These are phyloP conservation scores for Trilocha varians DNA, from an alignment of 2,888 invertebrate genomes.

Conservation along the genomic window DNA sequence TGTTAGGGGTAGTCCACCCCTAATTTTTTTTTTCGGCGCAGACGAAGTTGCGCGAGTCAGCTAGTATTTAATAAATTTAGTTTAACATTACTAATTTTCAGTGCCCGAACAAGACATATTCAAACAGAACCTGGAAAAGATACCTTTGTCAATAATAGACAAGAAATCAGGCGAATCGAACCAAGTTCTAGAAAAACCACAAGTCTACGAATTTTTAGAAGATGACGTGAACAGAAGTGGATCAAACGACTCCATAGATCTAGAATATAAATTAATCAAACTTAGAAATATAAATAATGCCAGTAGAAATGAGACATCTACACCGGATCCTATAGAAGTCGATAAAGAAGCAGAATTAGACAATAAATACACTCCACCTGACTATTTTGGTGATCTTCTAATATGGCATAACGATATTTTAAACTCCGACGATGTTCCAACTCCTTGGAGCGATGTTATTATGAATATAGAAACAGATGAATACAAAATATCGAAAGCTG, in stretches of 20 bases:
- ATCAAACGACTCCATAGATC: background rate
- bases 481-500: slow-evolving; percentile 16
- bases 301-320: background rate
- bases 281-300: background rate
- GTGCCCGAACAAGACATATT: background rate
- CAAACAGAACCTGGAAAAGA: background rate
- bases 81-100: background rate
- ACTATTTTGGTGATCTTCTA: slow-evolving; percentile 35
- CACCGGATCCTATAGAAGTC: background rate
- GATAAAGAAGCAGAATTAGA: background rate
- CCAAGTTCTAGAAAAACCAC: background rate
- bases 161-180: background rate
- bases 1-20: too few species aligned
- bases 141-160: background rate
- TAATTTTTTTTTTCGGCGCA: too few species aligned
- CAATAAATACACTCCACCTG: slow-evolving; percentile 9
- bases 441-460: slow-evolving; percentile 20
- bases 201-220: background rate
- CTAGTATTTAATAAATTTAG: too few species aligned
- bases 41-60: too few species aligned
- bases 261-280: background rate
- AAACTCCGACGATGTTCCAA: slow-evolving; percentile 19
- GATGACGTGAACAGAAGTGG: background rate
- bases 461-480: slow-evolving; percentile 11
- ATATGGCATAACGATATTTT: slow-evolving; percentile 38